Evolutionary conservation across 2,888 invertebrate species (phyloP), one percentile per base, ranked within the genome.

Genomic region (Latrodectus elegans): DNA sequence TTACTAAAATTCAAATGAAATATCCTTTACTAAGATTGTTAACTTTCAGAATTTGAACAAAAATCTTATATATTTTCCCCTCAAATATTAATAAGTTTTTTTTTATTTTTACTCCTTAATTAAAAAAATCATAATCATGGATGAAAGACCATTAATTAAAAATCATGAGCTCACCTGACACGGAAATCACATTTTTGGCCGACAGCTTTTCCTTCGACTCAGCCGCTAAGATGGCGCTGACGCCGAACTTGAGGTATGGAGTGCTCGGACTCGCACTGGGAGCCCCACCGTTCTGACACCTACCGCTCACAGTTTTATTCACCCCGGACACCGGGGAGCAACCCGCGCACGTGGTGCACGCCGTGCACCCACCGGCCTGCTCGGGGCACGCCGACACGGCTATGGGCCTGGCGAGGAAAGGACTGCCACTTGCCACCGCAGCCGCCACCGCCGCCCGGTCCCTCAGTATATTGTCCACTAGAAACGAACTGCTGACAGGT

Each of bases 141-240:
- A 38, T 38, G 38, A 38, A 38, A 6, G 38, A 38, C 6, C 6
- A 6, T 38, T 6, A 38, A 38, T 38, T 38, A 38, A 38, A 38
- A 6, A 2, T 38, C 38, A 60, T 38, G 71, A 26, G 77, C 86
- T 86, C 51, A 86, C 86, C 86, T 53, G 77, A 26, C n/a, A 73
- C 77, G 10, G 84, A 71, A n/a, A 80, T 38, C 17, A 79, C 76
- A 65, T 52, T 81, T 26, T 68, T 83, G 17, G 77, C 76, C 49
- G 74, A n/a, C 74, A 88, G 65, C 52, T 88, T 87, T 17, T 90
- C 88, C n/a, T 89, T 89, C 12, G 75, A 64, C 38, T 88, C 88
- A 10, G 89, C 87, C 8, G 89, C 87, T 14, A 97, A 93, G 91
- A 97, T 97, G 72, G 97, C 97, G 94, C 96, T 97, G 89, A 97